Evolutionary conservation across 92 coral and sea anemone genomes (phyloP).

Genomic region (Scolanthus callimorphus): DNA sequence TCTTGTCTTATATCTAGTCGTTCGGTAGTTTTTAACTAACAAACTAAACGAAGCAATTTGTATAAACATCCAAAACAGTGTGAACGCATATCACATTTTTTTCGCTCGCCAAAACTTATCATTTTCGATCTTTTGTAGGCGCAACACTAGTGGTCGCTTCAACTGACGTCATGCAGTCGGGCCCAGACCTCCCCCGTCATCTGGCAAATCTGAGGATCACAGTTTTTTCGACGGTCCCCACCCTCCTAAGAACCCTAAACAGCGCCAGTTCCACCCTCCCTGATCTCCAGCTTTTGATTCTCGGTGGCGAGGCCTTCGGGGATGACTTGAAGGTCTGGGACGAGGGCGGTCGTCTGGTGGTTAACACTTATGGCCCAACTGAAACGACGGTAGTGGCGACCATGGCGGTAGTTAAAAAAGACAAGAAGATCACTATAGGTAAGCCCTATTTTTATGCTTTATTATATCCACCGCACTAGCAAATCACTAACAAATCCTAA

Average conservation of each 20-base stretch:
- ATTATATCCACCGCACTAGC: too few relatives aligned
- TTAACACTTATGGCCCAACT: constrained; percentile 1
- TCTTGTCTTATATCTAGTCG: too few relatives aligned
- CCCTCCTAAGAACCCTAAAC: constrained; percentile 7
- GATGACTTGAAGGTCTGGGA: constrained; percentile 5
- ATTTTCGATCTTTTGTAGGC: too few relatives aligned
- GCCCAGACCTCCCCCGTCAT: constrained; percentile 3
- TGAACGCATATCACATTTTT: too few relatives aligned
- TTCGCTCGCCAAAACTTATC: too few relatives aligned
- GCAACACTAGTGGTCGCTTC: too few relatives aligned
- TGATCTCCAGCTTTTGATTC: neutral
- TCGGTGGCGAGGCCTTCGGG: constrained; percentile 5
- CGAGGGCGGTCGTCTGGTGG: constrained; percentile 1
- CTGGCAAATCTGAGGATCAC: neutral
- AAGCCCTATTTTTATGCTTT: too few relatives aligned
- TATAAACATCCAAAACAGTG: too few relatives aligned
- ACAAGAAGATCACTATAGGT: neutral
- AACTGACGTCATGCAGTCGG: too few relatives aligned
- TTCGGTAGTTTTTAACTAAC: too few relatives aligned
- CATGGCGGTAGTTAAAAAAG: neutral
- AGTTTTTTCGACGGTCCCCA: constrained; percentile 6
- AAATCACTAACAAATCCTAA: too few relatives aligned
- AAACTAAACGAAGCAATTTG: too few relatives aligned
- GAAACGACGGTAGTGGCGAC: constrained; percentile 6
- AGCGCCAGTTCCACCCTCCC: neutral